These are phyloP conservation scores for Asteroscopus sphinx DNA, from an alignment of 2,888 invertebrate genomes.

Conservation along the genomic window DNA sequence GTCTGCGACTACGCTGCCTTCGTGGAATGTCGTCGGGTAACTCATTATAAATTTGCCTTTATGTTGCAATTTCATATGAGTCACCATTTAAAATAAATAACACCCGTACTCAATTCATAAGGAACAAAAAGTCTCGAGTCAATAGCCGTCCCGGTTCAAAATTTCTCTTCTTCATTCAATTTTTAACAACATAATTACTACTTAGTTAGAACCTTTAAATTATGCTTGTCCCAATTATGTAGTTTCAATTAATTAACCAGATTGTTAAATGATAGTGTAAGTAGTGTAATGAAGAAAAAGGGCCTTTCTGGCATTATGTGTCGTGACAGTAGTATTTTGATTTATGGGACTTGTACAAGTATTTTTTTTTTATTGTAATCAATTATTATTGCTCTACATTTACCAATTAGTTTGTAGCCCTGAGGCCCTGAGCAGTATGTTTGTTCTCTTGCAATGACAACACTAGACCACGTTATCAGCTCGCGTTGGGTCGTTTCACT, in stretches of 20 bases:
- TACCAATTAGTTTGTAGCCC: constrained; percentile 60
- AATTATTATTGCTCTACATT: constrained; percentile 36
- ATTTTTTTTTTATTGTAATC: constrained; percentile 17
- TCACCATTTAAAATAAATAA: constrained; percentile 71
- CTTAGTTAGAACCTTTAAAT: constrained; percentile 52
- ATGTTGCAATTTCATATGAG: constrained; percentile 80
- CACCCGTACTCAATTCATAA: constrained; percentile 58
- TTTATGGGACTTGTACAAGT: constrained; percentile 36
- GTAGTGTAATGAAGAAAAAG: constrained; percentile 44
- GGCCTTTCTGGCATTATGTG: constrained; percentile 54
- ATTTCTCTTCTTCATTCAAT: constrained; percentile 57
- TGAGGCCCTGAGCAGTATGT: constrained; percentile 57
- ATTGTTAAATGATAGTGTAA: constrained; percentile 46
- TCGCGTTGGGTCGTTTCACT: constrained; percentile 80
- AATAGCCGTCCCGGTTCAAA: constrained; percentile 38
- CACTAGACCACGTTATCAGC: constrained; percentile 80
- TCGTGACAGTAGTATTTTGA: constrained; percentile 63
- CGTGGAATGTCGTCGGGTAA: constrained; percentile 82
- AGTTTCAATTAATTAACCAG: constrained; percentile 53
- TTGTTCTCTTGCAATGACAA: constrained; percentile 66
- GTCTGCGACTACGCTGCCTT: constrained; percentile 68
- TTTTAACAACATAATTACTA: constrained; percentile 64
- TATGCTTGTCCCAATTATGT: constrained; percentile 49
- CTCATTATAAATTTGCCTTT: constrained; percentile 82
- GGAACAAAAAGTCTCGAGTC: constrained; percentile 46